Evolutionary conservation across 2,888 invertebrate species (phyloP).

Genomic region (Noctuana brunneofusca): DNA sequence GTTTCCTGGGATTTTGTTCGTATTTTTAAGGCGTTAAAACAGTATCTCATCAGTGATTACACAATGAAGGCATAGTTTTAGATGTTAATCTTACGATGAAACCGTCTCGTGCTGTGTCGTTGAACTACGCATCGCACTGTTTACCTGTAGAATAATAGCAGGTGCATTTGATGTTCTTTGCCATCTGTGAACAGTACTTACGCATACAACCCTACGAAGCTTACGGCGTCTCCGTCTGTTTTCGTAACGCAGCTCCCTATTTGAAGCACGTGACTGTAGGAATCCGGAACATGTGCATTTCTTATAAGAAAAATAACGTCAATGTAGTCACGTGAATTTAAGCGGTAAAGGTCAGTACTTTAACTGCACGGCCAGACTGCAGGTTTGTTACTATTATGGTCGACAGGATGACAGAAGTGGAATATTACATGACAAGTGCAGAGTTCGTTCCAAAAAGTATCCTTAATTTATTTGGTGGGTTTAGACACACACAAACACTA

Average conservation of each 20-base stretch:
- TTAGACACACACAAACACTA: too few species aligned
- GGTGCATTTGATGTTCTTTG: background rate
- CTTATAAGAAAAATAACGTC: slow-evolving; percentile 2
- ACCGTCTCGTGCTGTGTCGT: background rate
- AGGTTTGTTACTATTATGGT: background rate
- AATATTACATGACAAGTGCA: too few species aligned
- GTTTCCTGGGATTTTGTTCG: too few species aligned
- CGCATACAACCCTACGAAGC: background rate
- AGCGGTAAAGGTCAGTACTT: background rate
- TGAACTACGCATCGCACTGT: too few species aligned
- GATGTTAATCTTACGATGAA: too few species aligned
- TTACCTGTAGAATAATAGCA: too few species aligned
- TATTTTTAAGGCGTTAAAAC: too few species aligned
- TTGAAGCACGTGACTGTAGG: background rate
- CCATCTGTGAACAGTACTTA: background rate
- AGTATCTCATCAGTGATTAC: too few species aligned
- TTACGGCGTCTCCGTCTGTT: background rate
- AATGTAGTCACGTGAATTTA: background rate
- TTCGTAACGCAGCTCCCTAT: background rate
- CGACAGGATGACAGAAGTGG: too few species aligned
- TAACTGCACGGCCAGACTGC: background rate
- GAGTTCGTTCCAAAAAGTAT: too few species aligned
- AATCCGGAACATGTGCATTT: slow-evolving; percentile 3
- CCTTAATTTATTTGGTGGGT: too few species aligned
- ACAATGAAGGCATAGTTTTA: too few species aligned